Conservation (phyloP, 2,797 vertebrate genomes). For the Masticophis lateralis region DNA sequence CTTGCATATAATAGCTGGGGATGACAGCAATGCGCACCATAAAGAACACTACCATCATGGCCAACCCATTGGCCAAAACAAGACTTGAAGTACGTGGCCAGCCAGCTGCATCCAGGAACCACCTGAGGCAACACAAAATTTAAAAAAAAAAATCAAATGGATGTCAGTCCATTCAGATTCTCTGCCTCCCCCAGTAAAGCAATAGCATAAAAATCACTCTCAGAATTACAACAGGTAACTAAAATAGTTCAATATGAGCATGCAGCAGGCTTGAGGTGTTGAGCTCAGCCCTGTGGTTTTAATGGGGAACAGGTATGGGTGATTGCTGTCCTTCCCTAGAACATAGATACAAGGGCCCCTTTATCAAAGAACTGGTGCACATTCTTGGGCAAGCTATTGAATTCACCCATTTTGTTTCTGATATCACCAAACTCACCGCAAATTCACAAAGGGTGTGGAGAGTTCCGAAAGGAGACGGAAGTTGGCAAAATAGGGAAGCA, state of each 20-base stretch:
- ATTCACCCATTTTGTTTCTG: neutral
- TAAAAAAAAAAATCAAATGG: neutral
- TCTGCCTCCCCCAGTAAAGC: neutral
- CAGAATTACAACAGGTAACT: neutral
- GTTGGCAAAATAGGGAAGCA: conserved; percentile 82
- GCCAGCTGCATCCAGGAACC: conserved; percentile 78
- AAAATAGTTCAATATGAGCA: neutral
- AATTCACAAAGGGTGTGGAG: conserved; percentile 83
- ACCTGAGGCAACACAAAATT: conserved; percentile 58
- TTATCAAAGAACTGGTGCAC: no score
- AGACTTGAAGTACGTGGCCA: conserved; percentile 73
- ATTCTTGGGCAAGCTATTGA: neutral
- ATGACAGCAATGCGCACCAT: conserved; percentile 79
- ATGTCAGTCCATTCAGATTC: neutral
- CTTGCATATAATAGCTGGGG: conserved; percentile 79
- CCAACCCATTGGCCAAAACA: conserved; percentile 75
- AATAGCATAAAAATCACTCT: neutral
- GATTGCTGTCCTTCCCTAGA: neutral
- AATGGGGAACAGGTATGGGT: neutral
- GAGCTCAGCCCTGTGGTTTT: neutral
- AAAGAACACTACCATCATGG: conserved; percentile 79
- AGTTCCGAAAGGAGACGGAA: conserved; percentile 85
- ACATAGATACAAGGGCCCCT: no score
- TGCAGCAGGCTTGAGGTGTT: neutral
- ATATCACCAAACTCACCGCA: conserved; percentile 67